A percentile compares a stretch with the other conserved stretches of the same genome.
phyloP scores from a whole-genome alignment of 2,797 vertebrate genomes.

The Chlorospingus flavigularis region DNA sequence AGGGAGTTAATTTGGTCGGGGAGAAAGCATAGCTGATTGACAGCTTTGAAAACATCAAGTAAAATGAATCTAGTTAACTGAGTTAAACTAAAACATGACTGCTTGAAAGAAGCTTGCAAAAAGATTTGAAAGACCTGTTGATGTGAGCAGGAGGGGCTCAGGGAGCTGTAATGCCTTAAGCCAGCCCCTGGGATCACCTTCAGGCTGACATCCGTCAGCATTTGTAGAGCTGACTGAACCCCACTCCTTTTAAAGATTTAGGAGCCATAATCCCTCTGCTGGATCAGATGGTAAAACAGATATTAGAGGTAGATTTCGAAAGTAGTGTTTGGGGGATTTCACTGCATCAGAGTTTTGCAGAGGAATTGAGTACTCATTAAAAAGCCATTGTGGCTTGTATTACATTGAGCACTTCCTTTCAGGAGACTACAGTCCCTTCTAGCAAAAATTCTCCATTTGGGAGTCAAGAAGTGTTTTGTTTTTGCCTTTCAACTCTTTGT shows the following conservation, averaged over 20 bases:
- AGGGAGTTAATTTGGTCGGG: background rate
- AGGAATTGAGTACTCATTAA: background rate
- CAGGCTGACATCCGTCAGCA: background rate
- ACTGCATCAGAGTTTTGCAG: background rate
- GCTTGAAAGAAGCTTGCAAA: slow-evolving; percentile 5
- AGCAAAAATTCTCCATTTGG: background rate
- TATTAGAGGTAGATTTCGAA: background rate
- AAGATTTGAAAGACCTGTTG: slow-evolving; percentile 26
- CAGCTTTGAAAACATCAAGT: background rate
- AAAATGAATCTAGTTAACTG: background rate
- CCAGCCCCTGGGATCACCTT: slow-evolving; percentile 2
- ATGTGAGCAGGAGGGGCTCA: slow-evolving; percentile 12
- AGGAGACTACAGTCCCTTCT: background rate
- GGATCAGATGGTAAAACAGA: background rate
- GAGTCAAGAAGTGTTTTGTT: background rate
- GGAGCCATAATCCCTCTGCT: background rate
- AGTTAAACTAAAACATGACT: background rate
- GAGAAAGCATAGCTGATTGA: background rate
- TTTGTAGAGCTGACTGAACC: background rate
- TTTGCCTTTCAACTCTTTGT: slow-evolving; percentile 18
- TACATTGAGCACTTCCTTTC: background rate
- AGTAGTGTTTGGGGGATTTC: background rate
- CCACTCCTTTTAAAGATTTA: slow-evolving; percentile 22
- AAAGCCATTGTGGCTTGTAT: background rate
- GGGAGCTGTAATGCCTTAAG: background rate